Base-by-base conservation (phyloP, 1,140 invertebrate genomes). In the Globodera rostochiensis region DNA sequence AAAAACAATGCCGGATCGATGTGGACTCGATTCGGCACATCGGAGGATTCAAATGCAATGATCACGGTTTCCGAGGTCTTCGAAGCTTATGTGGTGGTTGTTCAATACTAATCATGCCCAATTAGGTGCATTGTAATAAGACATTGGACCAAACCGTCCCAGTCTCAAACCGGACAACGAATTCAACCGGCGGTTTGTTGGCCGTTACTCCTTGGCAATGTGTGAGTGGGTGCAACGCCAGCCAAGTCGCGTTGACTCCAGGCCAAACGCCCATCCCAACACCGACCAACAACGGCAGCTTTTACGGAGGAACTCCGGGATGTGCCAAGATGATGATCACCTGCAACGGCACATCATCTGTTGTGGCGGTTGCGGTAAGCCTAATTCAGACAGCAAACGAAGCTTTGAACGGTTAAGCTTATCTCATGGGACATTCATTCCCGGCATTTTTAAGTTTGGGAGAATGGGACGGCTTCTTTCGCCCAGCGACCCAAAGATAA, bases 11-110 rank as follows among this genome's bases (percentile, higher is more conserved):
- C 49, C n/a, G 50, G 49, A 11, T 53, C 73, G 45, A 49, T 53
- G 60, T 74, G 73, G 73, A 74, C 73, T 45, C 50, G 73, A 45
- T 74, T 74, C 60, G 73, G 73, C 60, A 74, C 73, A 74, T 53
- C 73, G 60, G 49, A 74, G 13, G 73, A 74, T 8, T 45, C 73
- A 21, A 74, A 74, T 15, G 25, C 73, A 57, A 74, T 74, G 73
- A 9, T 74, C 3, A 74, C 60, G 5, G 73, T 74, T 21, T 53
- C 50, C 21, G 73, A 74, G 45, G 73, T 74, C 8, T 4, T 11
- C 3, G 5, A 53, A 9, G n/a, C n/a, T n/a, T 9, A 21, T 21
- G 13, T 4, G 13, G 21, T 13, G 11, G 60, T 13, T 53, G 2
- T 7, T 21, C 21, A 9, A 1, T 11, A 15, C 50, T 11, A 45